These are phyloP conservation scores for Vidua macroura DNA, from an alignment of 2,113 vertebrate genomes.

Conservation along the genomic window DNA sequence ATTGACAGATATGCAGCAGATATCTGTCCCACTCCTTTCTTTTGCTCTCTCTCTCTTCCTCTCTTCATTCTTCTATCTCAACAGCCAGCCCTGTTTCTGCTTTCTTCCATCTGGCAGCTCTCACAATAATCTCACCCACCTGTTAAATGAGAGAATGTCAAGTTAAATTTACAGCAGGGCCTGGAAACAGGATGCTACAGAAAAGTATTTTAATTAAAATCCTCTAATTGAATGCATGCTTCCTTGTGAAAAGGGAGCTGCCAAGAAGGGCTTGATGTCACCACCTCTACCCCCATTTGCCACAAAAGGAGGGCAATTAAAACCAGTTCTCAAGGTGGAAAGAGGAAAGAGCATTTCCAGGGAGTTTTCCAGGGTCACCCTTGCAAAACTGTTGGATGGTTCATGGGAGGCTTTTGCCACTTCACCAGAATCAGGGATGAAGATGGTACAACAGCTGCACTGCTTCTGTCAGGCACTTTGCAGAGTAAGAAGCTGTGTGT, in stretches of 20 bases:
- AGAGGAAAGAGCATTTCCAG: constrained; percentile 38
- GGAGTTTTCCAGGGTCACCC: constrained; percentile 9
- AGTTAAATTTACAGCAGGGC: constrained; percentile 80
- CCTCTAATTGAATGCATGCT: constrained; percentile 81
- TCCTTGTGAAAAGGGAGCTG: constrained; percentile 75
- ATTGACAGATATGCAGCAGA: constrained; percentile 33
- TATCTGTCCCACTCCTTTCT: constrained; percentile 24
- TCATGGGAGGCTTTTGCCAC: not conserved
- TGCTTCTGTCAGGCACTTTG: not conserved
- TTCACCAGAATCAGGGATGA: constrained; percentile 16
- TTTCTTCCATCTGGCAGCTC: constrained; percentile 80
- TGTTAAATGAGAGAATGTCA: constrained; percentile 81
- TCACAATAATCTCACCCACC: constrained; percentile 82
- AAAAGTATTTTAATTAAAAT: constrained; percentile 84
- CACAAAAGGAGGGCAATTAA: constrained; percentile 60
- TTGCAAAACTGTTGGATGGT: not conserved
- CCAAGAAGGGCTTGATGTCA: constrained; percentile 67
- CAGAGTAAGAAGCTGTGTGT: not conserved
- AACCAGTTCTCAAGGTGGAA: constrained; percentile 59
- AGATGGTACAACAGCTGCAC: not conserved
- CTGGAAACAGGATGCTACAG: constrained; percentile 81
- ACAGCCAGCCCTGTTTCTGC: constrained; percentile 56
- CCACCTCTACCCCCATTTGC: constrained; percentile 70
- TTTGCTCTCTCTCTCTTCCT: constrained; percentile 29
- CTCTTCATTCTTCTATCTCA: constrained; percentile 46